phyloP scores from a whole-genome alignment of 1,140 invertebrate genomes.

The Oryzaephilus surinamensis region DNA sequence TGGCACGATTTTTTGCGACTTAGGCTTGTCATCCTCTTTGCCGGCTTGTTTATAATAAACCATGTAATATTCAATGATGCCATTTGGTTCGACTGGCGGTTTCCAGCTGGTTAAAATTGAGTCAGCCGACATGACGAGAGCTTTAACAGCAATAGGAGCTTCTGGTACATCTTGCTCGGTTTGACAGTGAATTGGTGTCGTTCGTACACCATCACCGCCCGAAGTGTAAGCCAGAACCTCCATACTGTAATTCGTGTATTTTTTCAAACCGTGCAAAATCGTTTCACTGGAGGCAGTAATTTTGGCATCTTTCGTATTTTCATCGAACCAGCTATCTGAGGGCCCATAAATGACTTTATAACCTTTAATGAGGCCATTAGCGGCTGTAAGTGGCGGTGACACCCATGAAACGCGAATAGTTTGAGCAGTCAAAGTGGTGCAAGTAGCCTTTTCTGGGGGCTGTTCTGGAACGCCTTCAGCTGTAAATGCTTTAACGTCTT shows the following conservation, averaged over 20 bases:
- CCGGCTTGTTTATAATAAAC: slow-evolving; percentile 77
- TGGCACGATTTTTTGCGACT: slow-evolving; percentile 39
- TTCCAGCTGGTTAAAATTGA: slow-evolving; percentile 91
- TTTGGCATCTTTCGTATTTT: slow-evolving; percentile 83
- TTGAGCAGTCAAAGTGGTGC: slow-evolving; percentile 84
- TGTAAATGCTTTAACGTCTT: slow-evolving; percentile 81
- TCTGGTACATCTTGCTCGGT: slow-evolving; percentile 94
- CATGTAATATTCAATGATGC: slow-evolving; percentile 85
- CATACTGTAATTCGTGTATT: slow-evolving; percentile 96
- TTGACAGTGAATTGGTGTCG: slow-evolving; percentile 81
- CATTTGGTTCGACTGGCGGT: slow-evolving; percentile 83
- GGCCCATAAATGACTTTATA: slow-evolving; percentile 95
- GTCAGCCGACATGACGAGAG: slow-evolving; percentile 80
- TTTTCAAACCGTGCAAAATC: slow-evolving; percentile 82
- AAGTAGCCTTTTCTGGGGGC: slow-evolving; percentile 82
- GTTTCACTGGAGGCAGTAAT: slow-evolving; percentile 86
- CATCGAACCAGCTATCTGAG: slow-evolving; percentile 85
- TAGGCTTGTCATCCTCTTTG: slow-evolving; percentile 30
- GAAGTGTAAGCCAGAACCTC: slow-evolving; percentile 90
- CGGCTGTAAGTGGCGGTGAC: slow-evolving; percentile 75
- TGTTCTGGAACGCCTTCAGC: slow-evolving; percentile 89
- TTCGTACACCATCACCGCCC: slow-evolving; percentile 90
- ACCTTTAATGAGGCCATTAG: slow-evolving; percentile 90
- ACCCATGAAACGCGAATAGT: slow-evolving; percentile 90
- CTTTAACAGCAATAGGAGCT: slow-evolving; percentile 84